Evolutionary conservation across 2,113 vertebrate genomes (phyloP).

Genomic region (Pogonocichla stellata): DNA sequence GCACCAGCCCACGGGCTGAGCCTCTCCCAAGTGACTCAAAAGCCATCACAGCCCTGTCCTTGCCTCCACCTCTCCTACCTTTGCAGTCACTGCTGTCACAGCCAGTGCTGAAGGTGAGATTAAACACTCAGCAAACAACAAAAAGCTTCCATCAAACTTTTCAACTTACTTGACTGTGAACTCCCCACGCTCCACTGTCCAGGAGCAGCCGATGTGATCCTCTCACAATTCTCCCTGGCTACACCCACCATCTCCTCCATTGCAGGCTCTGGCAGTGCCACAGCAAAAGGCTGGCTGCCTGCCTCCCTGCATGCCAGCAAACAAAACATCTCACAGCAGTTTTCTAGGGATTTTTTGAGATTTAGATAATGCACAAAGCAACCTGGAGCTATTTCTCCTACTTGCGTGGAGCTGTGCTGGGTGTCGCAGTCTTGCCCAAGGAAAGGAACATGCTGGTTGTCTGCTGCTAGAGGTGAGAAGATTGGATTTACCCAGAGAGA

Average conservation of each 20-base stretch:
- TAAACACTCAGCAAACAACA: neutral
- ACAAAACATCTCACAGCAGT: neutral
- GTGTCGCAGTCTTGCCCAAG: neutral
- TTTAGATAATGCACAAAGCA: neutral
- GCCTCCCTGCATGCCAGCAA: neutral
- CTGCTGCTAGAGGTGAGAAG: neutral
- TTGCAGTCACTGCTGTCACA: neutral
- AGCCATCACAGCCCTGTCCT: neutral
- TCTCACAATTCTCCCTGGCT: neutral
- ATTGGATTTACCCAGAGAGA: neutral
- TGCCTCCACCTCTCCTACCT: neutral
- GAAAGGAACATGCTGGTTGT: neutral
- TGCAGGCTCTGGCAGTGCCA: neutral
- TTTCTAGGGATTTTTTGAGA: neutral
- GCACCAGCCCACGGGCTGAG: neutral
- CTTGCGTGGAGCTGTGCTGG: neutral
- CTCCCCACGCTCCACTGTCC: accelerated
- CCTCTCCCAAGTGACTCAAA: neutral
- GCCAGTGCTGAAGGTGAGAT: neutral
- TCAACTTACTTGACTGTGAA: neutral
- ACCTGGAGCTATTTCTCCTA: neutral
- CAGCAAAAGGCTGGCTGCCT: neutral
- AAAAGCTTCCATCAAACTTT: neutral
- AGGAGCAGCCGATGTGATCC: neutral
- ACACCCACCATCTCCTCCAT: neutral